Base-by-base conservation (phyloP, 2,888 invertebrate species). In the Drosophila atripex region DNA sequence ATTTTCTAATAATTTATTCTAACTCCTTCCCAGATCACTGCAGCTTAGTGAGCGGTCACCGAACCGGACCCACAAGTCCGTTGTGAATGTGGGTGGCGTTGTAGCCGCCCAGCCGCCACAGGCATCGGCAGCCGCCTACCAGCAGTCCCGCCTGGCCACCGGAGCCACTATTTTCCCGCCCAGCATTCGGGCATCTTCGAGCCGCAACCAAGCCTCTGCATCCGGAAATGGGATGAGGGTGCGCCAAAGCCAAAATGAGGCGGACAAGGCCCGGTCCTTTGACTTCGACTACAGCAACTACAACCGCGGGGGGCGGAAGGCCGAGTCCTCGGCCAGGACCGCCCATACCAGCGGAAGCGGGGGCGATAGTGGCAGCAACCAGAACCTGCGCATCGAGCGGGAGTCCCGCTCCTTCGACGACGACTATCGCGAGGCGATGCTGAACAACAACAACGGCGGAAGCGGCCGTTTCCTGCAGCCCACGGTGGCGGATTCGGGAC, bases 41-140 rank as follows among this genome's bases (percentile, higher is more conserved):
- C 94, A 95, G 80, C 90, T 94, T 25, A 94, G 94, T 0, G 94
- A 94, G 78, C 92, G 92, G 38, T 93, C 93, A 0, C 93, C 93
- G 0, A 92, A 90, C 65, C 91, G 91, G 52, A 64, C 53, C 2
- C 92, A 92, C 69, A 91, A 91, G 71, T 88, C 90, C 14, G 80
- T 91, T 8, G 89, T 90, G 0, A 88, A 89, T 18, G 87, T 90
- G 18, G 88, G 83, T 6, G 90, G 78, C 4, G 55, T 58, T 1
- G 56, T 57, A 0, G 35, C 73, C 1, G 64, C 72, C 1, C 68
- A 72, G 54, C 73, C 77, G 43, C 71, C 70, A 16, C 66, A 65
- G 5, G 12, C 45, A 25, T 25, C 59, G 1, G 16, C 32, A 0
- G 16, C 23, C n/a, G 78, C 88, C 14, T 80, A 75, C 32, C 76